Evolutionary conservation across 2,888 invertebrate genomes (phyloP), one percentile per base, ranked within the genome.

Genomic region (Cephus rjabovi): DNA sequence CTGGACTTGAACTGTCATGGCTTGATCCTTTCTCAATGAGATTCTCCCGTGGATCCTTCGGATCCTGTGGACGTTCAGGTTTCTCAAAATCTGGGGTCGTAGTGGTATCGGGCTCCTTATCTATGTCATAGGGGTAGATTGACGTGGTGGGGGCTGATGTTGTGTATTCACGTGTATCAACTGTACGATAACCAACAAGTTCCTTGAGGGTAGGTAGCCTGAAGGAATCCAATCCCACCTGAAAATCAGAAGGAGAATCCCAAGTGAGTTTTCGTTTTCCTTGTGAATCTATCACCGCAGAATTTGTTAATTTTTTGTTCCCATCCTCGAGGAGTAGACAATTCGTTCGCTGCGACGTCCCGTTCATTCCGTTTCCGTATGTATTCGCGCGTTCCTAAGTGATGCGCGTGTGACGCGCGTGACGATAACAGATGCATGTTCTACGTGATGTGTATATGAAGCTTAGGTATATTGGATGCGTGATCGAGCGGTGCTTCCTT

Each of bases 131-230:
- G 23, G 56, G 23, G 56, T 56, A 56, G 56, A 23, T 23, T 56
- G 56, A 56, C 56, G 56, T 56, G 23, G 56, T 56, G 56, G 56
- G 56, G 23, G 56, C 56, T 23, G 56, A 56, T 9, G 40, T 56
- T 23, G 56, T 23, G 80, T 71, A 81, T 82, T 80, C 76, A 75
- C 40, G 81, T 78, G 78, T 34, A 69, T 69, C 75, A 70, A 75
- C 79, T 75, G 81, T 83, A 74, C 81, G 81, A 81, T 79, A 84
- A 83, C 86, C 86, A 77, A 90, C 81, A 78, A 90, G 83, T 78
- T 90, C 89, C 89, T 87, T 90, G 80, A 90, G 86, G 76, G 89
- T 90, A 77, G 90, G 89, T 81, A 90, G 85, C 77, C 83, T 86
- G 83, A 79, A 81, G 79, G 37, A 81, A 77, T 84, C 87, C 86